phyloP scores from a whole-genome alignment of 1,140 invertebrate genomes.

The Leptinotarsa lineolata region DNA sequence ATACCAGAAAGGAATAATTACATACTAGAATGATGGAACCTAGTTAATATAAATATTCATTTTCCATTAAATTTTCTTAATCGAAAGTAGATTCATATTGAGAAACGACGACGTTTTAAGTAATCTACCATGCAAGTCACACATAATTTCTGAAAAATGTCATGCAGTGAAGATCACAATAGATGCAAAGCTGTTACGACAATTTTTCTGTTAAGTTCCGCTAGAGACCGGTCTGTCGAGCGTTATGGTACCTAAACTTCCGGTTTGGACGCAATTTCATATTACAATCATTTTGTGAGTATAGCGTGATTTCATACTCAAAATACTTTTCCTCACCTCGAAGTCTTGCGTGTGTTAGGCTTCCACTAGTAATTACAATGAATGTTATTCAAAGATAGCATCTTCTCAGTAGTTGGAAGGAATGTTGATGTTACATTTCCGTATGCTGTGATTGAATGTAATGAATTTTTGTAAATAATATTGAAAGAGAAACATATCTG shows the following conservation, averaged over 20 bases:
- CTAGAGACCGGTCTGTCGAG: slow-evolving; percentile 4
- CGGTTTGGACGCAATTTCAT: neutral
- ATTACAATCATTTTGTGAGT: slow-evolving; percentile 6
- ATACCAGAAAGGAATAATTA: no score
- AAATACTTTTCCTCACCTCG: neutral
- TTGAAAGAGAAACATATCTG: no score
- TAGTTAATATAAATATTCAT: no score
- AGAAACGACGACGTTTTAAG: no score
- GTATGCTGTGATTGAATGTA: no score
- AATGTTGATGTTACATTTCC: no score
- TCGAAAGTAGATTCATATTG: no score
- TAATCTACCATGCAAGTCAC: no score
- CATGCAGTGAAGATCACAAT: slow-evolving; percentile 2
- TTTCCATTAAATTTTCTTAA: no score
- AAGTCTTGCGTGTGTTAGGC: neutral
- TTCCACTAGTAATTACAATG: neutral
- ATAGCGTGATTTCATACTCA: neutral
- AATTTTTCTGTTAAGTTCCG: neutral
- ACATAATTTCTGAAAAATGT: neutral
- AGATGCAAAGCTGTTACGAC: neutral
- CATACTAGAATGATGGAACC: no score
- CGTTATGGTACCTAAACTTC: neutral
- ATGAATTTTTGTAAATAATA: no score
- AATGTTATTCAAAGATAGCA: neutral
- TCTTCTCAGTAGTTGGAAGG: no score